These are phyloP conservation scores for Gavia stellata DNA, from an alignment of 2,113 vertebrate genomes.

Conservation along the genomic window DNA sequence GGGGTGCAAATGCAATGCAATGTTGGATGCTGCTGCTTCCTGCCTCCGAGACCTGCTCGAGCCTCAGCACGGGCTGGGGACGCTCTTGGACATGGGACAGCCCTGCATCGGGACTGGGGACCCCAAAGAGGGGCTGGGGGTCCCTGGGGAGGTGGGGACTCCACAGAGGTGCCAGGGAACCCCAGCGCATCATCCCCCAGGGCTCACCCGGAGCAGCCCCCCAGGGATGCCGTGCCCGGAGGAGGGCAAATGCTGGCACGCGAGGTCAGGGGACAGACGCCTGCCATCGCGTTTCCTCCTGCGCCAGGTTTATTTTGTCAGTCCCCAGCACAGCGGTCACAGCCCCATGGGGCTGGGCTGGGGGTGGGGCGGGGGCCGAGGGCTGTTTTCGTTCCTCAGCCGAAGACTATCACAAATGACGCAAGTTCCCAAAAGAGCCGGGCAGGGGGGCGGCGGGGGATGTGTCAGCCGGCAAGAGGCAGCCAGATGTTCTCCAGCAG, in stretches of 20 bases:
- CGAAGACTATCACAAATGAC: constrained; percentile 27
- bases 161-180: neutral
- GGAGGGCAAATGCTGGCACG: neutral
- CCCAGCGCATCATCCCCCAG: neutral
- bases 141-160: neutral
- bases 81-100: neutral
- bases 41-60: fast-evolving
- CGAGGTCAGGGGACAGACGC: neutral
- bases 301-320: neutral
- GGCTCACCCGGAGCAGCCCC: neutral
- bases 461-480: neutral
- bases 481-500: neutral
- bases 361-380: no score
- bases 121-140: neutral
- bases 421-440: constrained; percentile 11
- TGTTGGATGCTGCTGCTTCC: neutral
- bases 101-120: neutral
- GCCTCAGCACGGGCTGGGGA: fast-evolving
- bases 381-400: constrained; percentile 2
- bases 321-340: neutral
- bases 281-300: neutral
- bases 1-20: neutral
- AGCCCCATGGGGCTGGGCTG: neutral
- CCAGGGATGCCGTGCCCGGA: neutral
- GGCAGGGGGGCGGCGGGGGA: neutral